Evolutionary conservation across 2,797 vertebrate species (phyloP).

Genomic region (Protonibea diacanthus): DNA sequence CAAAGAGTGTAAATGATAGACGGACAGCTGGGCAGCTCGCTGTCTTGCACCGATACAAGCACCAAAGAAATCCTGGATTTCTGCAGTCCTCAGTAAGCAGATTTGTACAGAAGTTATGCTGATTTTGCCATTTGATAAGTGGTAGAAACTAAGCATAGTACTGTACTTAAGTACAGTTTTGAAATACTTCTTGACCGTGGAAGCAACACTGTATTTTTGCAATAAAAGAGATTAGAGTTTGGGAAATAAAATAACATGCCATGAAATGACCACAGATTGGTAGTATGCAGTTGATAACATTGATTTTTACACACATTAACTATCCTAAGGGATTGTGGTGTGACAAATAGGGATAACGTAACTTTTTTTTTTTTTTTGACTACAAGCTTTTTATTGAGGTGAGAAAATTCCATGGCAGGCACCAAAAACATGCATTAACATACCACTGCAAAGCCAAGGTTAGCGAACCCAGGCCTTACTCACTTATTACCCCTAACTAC

Average conservation of each 20-base stretch:
- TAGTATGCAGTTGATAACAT: slow-evolving; percentile 46
- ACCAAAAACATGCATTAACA: slow-evolving; percentile 89
- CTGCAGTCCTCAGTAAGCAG: not conserved
- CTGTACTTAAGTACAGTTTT: not conserved
- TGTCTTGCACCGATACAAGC: slow-evolving; percentile 4
- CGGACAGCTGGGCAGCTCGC: slow-evolving; percentile 11
- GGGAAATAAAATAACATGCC: slow-evolving; percentile 31
- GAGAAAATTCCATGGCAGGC: slow-evolving; percentile 84
- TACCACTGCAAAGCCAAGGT: slow-evolving; percentile 86
- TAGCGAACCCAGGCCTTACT: slow-evolving; percentile 83
- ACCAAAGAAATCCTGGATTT: not conserved
- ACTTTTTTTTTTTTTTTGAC: slow-evolving; percentile 43
- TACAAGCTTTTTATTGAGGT: slow-evolving; percentile 82
- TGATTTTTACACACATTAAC: slow-evolving; percentile 51
- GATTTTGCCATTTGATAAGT: not conserved
- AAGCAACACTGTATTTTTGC: slow-evolving; percentile 3
- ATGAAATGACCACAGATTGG: slow-evolving; percentile 33
- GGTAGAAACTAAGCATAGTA: not conserved
- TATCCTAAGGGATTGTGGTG: slow-evolving; percentile 29
- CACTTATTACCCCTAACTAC: slow-evolving; percentile 88
- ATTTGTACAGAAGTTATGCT: not conserved
- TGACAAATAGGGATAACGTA: slow-evolving; percentile 50
- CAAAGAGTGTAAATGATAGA: slow-evolving; percentile 30
- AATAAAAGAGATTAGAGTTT: slow-evolving; percentile 31
- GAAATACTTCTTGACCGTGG: not conserved